Percentiles rank a stretch among this genome's conserved stretches.
Conservation (phyloP, 1,140 invertebrate genomes). For the Drosophila hydei region DNA sequence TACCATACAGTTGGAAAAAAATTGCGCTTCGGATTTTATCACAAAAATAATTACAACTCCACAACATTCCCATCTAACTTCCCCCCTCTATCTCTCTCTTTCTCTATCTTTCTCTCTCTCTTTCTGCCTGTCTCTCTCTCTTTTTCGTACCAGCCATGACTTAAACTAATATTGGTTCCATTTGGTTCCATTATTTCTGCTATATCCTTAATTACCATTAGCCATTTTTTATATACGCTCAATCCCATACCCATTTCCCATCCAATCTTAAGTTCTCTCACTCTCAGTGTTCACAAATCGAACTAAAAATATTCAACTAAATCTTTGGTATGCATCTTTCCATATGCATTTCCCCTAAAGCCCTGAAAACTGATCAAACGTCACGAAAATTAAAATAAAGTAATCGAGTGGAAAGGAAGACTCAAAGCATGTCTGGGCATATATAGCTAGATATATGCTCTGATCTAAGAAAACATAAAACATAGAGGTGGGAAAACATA, state of each 20-base stretch:
- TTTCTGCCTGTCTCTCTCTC: neutral
- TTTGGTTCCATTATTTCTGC: slow-evolving; percentile 70
- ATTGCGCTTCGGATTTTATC: slow-evolving; percentile 81
- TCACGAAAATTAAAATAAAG: too few species aligned
- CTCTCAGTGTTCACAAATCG: too few species aligned
- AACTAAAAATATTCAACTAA: too few species aligned
- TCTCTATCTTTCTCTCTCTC: slow-evolving; percentile 3
- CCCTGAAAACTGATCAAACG: too few species aligned
- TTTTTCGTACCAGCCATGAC: slow-evolving; percentile 4
- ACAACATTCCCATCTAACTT: slow-evolving; percentile 27
- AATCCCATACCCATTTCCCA: slow-evolving; percentile 29
- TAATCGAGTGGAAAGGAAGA: too few species aligned
- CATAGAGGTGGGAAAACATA: too few species aligned
- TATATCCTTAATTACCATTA: slow-evolving; percentile 26
- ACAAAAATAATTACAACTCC: slow-evolving; percentile 80
- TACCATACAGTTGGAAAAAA: slow-evolving; percentile 79
- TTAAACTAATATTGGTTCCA: slow-evolving; percentile 72
- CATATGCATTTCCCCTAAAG: too few species aligned
- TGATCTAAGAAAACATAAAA: too few species aligned
- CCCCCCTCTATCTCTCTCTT: neutral
- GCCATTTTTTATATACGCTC: slow-evolving; percentile 12
- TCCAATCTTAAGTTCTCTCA: too few species aligned
- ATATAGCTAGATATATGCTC: too few species aligned
- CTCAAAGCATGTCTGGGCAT: too few species aligned
- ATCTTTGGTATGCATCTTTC: too few species aligned